Conservation (phyloP, 2,113 vertebrate genomes). For the Gymnocephalus cernua region DNA sequence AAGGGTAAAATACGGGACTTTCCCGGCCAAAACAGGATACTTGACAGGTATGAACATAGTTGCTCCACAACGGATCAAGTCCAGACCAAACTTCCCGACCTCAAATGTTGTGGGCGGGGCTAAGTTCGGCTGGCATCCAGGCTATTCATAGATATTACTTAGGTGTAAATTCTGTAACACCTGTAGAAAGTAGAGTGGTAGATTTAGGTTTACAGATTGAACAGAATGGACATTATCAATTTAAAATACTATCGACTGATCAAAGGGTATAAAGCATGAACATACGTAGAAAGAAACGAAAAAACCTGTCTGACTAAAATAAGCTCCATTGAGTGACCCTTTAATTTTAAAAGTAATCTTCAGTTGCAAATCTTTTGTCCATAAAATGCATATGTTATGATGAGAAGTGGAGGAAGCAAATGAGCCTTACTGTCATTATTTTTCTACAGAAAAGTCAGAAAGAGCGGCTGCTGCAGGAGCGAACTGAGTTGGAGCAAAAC, state of each 20-base stretch:
- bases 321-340: not conserved
- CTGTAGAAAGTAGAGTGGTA: not conserved
- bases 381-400: not conserved
- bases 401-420: not conserved
- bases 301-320: not conserved
- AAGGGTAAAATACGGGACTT: too few relatives aligned
- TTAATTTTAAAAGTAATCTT: not conserved
- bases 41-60: too few relatives aligned
- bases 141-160: not conserved
- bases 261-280: not conserved
- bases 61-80: too few relatives aligned
- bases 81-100: too few relatives aligned
- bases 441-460: conserved; percentile 89
- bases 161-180: not conserved
- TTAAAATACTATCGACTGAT: not conserved
- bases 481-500: conserved; percentile 88
- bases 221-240: not conserved
- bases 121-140: too few relatives aligned
- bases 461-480: conserved; percentile 90
- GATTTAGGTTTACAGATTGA: not conserved
- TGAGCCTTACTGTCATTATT: not conserved
- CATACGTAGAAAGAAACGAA: not conserved
- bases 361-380: not conserved
- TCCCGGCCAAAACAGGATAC: too few relatives aligned
- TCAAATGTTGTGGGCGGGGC: too few relatives aligned